Percentiles rank a stretch among this genome's conserved stretches.
Evolutionary conservation across 2,888 invertebrate species (phyloP).

Genomic region (Rotaria socialis): DNA sequence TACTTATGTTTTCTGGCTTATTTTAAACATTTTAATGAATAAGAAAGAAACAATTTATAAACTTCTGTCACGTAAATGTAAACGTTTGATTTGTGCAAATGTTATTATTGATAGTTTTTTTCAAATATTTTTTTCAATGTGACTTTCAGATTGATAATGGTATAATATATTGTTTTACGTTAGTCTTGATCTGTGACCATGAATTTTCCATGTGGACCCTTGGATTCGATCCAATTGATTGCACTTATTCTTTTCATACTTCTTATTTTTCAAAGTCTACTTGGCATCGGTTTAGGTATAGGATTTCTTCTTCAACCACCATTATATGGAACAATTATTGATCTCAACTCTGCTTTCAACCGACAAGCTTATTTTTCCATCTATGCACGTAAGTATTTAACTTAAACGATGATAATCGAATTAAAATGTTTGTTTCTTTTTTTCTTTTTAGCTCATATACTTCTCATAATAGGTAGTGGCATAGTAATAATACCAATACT

Average conservation of each 20-base stretch:
- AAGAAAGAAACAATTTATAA: background rate
- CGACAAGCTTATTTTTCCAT: constrained; percentile 32
- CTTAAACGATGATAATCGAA: background rate
- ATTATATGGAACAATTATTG: background rate
- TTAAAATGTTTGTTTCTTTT: background rate
- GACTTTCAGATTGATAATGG: background rate
- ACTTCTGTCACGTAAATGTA: background rate
- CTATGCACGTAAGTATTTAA: constrained; percentile 17
- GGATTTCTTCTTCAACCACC: constrained; percentile 26
- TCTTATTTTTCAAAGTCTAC: background rate
- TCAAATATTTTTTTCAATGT: too few relatives aligned
- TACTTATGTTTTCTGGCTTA: background rate
- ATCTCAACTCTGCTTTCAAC: background rate
- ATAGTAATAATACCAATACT: constrained; percentile 1
- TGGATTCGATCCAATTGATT: background rate
- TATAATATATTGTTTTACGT: background rate
- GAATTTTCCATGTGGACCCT: constrained; percentile 19
- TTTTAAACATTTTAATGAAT: background rate
- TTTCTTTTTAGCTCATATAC: background rate
- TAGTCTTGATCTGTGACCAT: background rate
- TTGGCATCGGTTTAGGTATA: constrained; percentile 1
- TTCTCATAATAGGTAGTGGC: constrained; percentile 25
- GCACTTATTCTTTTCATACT: background rate
- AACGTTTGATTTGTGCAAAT: background rate
- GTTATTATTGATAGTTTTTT: background rate